Conservation (phyloP, 2,797 vertebrate genomes). For the Telmatherina bonti region DNA sequence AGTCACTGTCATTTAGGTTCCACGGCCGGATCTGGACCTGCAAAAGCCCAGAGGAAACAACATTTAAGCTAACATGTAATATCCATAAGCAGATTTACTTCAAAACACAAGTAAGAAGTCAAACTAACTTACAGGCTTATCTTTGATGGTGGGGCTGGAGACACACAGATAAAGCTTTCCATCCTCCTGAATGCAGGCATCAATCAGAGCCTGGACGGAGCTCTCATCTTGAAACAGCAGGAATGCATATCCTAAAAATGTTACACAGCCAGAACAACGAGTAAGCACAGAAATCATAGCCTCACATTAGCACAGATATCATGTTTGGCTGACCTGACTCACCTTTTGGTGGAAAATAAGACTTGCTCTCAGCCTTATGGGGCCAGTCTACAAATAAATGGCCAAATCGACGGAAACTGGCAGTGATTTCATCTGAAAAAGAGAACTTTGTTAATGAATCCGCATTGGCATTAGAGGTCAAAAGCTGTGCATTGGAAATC, state of each 20-base stretch:
- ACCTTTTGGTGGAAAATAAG: slow-evolving; percentile 99
- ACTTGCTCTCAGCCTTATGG: slow-evolving; percentile 99
- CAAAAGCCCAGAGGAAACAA: slow-evolving; percentile 6
- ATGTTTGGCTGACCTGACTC: slow-evolving; percentile 36
- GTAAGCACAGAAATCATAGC: neutral
- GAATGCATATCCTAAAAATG: slow-evolving; percentile 92
- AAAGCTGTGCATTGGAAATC: neutral
- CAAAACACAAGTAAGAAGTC: neutral
- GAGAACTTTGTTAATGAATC: neutral
- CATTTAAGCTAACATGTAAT: slow-evolving; percentile 2
- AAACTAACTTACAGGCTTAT: slow-evolving; percentile 92
- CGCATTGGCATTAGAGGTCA: neutral
- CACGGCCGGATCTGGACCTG: slow-evolving; percentile 99
- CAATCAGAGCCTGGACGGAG: slow-evolving; percentile 98
- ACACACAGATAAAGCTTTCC: slow-evolving; percentile 99
- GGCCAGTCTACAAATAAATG: slow-evolving; percentile 99
- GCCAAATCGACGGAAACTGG: slow-evolving; percentile 98
- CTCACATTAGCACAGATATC: neutral
- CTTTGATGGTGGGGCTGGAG: slow-evolving; percentile 99
- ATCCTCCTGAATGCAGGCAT: slow-evolving; percentile 98
- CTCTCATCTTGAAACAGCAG: slow-evolving; percentile 99
- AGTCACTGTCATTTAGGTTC: slow-evolving; percentile 99
- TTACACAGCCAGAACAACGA: slow-evolving; percentile 24
- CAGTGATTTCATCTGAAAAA: slow-evolving; percentile 95
- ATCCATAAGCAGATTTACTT: slow-evolving; percentile 13